Percentiles rank a stretch among this genome's conserved stretches.
Evolutionary conservation across 2,888 invertebrate genomes (phyloP).

Genomic region (Agriopis leucophaearia): DNA sequence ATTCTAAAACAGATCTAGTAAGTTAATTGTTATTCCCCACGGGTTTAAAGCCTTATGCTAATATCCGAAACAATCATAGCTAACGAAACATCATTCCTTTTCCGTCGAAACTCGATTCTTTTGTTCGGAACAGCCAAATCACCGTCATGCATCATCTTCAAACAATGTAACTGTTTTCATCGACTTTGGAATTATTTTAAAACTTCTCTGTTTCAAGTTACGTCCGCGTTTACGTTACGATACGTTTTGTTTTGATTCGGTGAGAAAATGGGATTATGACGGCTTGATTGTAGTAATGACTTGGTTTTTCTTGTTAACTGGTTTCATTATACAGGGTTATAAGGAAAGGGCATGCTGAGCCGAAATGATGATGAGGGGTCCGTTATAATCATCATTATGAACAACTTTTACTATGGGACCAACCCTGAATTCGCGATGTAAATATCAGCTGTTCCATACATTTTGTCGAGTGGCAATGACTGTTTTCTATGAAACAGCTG

Average conservation of each 20-base stretch:
- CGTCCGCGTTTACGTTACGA: constrained; percentile 65
- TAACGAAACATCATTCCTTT: constrained; percentile 78
- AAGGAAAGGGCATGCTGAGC: too few species aligned
- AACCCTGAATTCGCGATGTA: too few species aligned
- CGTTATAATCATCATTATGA: too few species aligned
- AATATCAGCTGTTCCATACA: too few species aligned
- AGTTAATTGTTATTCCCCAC: constrained; percentile 19
- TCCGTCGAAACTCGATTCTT: constrained; percentile 81
- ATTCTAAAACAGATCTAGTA: neutral
- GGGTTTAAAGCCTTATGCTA: constrained; percentile 69
- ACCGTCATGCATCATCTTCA: constrained; percentile 80
- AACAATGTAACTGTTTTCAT: constrained; percentile 82
- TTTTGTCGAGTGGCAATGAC: too few species aligned
- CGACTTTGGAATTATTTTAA: constrained; percentile 61
- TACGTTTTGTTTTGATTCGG: constrained; percentile 17
- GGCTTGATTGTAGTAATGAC: neutral
- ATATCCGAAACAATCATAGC: constrained; percentile 76
- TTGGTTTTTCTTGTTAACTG: neutral
- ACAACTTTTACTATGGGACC: too few species aligned
- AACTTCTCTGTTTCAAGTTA: constrained; percentile 55
- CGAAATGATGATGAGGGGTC: too few species aligned
- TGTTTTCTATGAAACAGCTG: too few species aligned
- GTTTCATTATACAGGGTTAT: too few species aligned
- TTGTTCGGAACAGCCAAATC: constrained; percentile 84
- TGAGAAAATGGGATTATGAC: constrained; percentile 9